Evolutionary conservation across 2,113 vertebrate genomes (phyloP).

Genomic region (Otocyon megalotis): DNA sequence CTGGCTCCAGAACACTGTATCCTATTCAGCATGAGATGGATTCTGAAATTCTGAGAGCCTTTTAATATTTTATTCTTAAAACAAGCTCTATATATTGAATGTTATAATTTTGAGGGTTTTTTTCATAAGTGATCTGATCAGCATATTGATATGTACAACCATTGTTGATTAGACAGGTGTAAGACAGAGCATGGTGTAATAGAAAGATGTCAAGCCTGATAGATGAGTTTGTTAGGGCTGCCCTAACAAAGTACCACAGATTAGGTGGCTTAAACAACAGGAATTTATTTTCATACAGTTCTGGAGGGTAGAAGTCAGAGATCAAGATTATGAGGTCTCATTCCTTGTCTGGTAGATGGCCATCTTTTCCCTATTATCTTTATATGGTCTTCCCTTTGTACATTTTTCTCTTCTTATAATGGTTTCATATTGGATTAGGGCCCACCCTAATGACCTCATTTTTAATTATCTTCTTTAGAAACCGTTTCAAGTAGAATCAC

Average conservation of each 20-base stretch:
- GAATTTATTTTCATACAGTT: background rate
- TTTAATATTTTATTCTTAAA: constrained; percentile 33
- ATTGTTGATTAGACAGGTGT: background rate
- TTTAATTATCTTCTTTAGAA: background rate
- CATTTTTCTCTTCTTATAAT: background rate
- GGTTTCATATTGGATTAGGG: background rate
- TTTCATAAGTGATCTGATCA: background rate
- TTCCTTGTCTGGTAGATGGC: background rate
- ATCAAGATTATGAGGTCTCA: background rate
- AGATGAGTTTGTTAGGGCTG: background rate
- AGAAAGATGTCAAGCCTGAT: background rate
- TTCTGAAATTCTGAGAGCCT: constrained; percentile 5
- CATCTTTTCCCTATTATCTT: background rate
- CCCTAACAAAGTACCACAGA: background rate
- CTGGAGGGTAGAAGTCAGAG: background rate
- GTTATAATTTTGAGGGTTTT: background rate
- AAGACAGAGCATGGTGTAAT: background rate
- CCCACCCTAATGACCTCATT: background rate
- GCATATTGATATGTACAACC: background rate
- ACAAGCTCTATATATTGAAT: background rate
- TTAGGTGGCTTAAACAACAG: background rate
- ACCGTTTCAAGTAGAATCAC: background rate
- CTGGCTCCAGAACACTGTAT: constrained; percentile 29
- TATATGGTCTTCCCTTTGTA: background rate
- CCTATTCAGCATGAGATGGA: constrained; percentile 26